Evolutionary conservation across 2,797 vertebrate genomes (phyloP).

Genomic region (Agapornis canus): DNA sequence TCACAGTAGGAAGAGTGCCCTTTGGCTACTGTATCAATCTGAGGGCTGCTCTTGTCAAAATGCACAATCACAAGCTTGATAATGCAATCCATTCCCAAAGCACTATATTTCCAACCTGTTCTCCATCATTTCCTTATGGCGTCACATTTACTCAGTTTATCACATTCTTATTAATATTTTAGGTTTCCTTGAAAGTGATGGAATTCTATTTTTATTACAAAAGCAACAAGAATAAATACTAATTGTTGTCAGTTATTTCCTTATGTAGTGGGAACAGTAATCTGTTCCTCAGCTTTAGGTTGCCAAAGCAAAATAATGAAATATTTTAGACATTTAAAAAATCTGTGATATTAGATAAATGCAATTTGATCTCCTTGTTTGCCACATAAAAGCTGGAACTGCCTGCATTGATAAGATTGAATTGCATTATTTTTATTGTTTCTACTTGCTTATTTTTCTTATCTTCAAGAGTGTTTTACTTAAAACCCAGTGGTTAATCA

Average conservation of each 20-base stretch:
- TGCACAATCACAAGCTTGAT: constrained; percentile 67
- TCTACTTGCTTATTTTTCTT: constrained; percentile 48
- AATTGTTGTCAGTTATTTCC: constrained; percentile 71
- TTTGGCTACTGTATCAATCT: constrained; percentile 72
- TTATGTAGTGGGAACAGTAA: constrained; percentile 69
- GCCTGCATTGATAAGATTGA: constrained; percentile 69
- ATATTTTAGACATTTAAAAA: constrained; percentile 67
- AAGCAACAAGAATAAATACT: constrained; percentile 73
- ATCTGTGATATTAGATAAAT: constrained; percentile 71
- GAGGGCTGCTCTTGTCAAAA: constrained; percentile 70
- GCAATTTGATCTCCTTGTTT: constrained; percentile 70
- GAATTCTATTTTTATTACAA: constrained; percentile 75
- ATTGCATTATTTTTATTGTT: constrained; percentile 68
- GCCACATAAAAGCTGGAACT: constrained; percentile 66
- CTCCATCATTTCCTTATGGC: constrained; percentile 73
- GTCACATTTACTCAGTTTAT: constrained; percentile 72
- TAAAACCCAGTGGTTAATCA: background rate
- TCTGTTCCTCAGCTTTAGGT: constrained; percentile 63
- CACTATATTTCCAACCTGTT: constrained; percentile 71
- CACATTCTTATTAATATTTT: constrained; percentile 73
- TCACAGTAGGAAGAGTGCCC: constrained; percentile 58
- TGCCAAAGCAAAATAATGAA: constrained; percentile 71
- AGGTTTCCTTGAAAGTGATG: constrained; percentile 72
- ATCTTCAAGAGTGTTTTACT: constrained; percentile 56
- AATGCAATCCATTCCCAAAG: constrained; percentile 70